These are phyloP conservation scores for Parotocinclus haroldoi DNA, from an alignment of 2,797 vertebrate genomes.

Conservation along the genomic window DNA sequence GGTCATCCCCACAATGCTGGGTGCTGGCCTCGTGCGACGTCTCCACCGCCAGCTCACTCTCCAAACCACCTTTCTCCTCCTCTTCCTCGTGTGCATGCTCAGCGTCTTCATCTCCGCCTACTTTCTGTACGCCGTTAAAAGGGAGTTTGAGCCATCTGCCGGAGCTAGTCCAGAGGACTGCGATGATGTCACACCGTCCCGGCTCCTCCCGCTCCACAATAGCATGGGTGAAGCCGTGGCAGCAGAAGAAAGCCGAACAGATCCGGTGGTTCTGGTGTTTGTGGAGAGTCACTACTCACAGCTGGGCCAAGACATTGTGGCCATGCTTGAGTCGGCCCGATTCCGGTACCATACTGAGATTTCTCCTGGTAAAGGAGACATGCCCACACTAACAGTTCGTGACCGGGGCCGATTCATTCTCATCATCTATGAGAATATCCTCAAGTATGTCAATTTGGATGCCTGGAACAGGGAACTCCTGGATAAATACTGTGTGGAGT, in stretches of 20 bases:
- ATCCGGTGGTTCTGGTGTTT: conserved; percentile 80
- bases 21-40: conserved; percentile 71
- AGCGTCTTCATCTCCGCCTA: conserved; percentile 82
- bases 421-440: conserved; percentile 82
- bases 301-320: conserved; percentile 83
- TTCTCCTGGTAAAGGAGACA: conserved; percentile 81
- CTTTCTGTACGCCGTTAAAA: conserved; percentile 83
- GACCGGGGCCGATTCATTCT: conserved; percentile 78
- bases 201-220: conserved; percentile 68
- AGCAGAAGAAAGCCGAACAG: conserved; percentile 69
- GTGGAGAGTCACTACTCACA: conserved; percentile 85
- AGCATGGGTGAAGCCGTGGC: conserved; percentile 53
- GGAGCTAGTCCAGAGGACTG: conserved; percentile 61
- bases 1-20: conserved; percentile 69
- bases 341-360: conserved; percentile 83
- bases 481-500: conserved; percentile 85
- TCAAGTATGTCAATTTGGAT: conserved; percentile 83
- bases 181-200: conserved; percentile 72
- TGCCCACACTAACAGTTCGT: conserved; percentile 80
- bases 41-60: conserved; percentile 76
- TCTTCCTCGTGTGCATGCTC: conserved; percentile 78
- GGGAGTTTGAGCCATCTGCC: conserved; percentile 69
- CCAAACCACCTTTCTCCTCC: conserved; percentile 76
- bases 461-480: conserved; percentile 84
- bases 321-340: conserved; percentile 80